Conservation (phyloP, 2,888 invertebrate species). For the Seladonia tumulorum region DNA sequence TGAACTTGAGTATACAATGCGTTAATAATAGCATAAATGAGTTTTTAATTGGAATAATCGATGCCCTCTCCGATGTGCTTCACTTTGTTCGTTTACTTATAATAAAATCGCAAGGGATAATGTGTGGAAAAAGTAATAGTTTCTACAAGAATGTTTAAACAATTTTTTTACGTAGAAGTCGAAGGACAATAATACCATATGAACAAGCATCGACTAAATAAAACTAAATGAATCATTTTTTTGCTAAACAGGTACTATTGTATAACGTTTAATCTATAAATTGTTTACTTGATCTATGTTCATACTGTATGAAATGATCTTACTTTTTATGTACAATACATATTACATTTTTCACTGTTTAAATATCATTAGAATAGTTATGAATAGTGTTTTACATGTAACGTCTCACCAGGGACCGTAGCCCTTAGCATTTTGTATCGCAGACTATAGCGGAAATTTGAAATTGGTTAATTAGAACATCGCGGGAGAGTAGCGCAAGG, state of each 20-base stretch:
- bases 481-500: background rate
- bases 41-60: too few species aligned
- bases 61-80: too few species aligned
- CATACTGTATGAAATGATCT: background rate
- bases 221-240: too few species aligned
- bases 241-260: background rate
- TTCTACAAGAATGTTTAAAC: background rate
- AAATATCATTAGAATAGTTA: background rate
- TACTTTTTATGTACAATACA: too few species aligned
- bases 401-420: background rate
- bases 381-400: background rate
- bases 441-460: background rate
- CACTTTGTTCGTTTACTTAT: too few species aligned
- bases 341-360: background rate
- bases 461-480: slow-evolving; percentile 20
- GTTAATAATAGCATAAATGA: too few species aligned
- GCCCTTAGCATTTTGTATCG: background rate
- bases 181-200: background rate
- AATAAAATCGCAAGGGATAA: too few species aligned
- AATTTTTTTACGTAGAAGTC: too few species aligned
- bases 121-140: background rate
- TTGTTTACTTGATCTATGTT: background rate
- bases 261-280: background rate
- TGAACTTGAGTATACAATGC: too few species aligned
- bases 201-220: background rate